Evolutionary conservation across 1,140 invertebrate genomes (phyloP), one percentile per base, ranked within the genome.

Genomic region (Medauroidea extradentata): DNA sequence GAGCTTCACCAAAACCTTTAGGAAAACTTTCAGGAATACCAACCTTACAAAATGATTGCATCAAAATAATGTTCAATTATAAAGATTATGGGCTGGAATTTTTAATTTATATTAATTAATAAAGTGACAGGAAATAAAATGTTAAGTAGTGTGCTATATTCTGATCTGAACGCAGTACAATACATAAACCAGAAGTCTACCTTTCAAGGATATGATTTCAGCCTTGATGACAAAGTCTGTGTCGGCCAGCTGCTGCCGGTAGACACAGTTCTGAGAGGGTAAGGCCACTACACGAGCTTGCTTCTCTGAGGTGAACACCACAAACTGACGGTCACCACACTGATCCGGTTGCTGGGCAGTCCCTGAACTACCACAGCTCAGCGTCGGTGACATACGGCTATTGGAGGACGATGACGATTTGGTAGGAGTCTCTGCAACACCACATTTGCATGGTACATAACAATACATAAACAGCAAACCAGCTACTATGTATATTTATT

Each of bases 211-310:
- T 65, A 96, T 90, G 69, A 96, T 89, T 78, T 97, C 94, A 61
- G 94, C 91, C 78, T 93, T 93, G 63, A 97, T 90, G 57, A 96
- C 93, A 78, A 95, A 94, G 75, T 94, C 90, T 48, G 86, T 85
- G 66, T 93, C 91, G 59, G 88, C 85, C 63, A 93, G 81, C 73
- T 92, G 89, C 74, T 91, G 88, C 63, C 88, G 83, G 75, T 91
- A 93, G 63, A 90, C 83, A 75, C 85, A 96, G 77, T 90, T 96
- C 75, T 98, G 95, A 57, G 93, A 95, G 61, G 95, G 95, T 68
- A 98, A 82, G 60, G 92, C 91, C 48, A 96, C 88, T 53, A 98
- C 91, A 72, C 94, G 84, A 52, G 93, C 93, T 78, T 97, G 93
- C 75, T 96, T 97, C 76, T 98, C 94, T 46, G 93, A 96, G 54